Base-by-base conservation (phyloP, 1,140 invertebrate species). In the Pseudachorutes palmiensis region DNA sequence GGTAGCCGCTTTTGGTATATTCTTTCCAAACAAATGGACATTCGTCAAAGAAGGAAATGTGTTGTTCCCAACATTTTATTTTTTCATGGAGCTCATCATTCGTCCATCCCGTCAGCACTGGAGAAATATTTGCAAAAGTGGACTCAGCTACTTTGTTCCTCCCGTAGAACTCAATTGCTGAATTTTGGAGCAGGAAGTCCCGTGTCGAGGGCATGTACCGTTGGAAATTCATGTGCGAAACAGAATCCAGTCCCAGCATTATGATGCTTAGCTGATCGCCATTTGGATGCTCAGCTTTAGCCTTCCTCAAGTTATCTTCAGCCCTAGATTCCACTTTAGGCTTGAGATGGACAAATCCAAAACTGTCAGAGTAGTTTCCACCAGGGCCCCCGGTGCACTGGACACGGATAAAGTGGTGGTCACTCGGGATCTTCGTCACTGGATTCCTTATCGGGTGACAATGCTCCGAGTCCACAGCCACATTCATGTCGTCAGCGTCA, bases 1-100 rank as follows among this genome's bases (percentile, higher is more conserved):
- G 82, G 75, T 88, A 93, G 1, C 87, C 87, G 9, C 82, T 36
- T 28, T 86, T 76, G 66, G 83, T 82, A 74, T 83, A 93, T 66
- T 83, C 81, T 62, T 88, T 85, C 91, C 91, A 94, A 12, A 93
- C 80, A 69, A 91, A 87, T 0, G 86, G 84, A 74, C 90, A 92
- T 48, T 41, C 36, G 5, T 41, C 36, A 9, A 19, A 41, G 36
- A 19, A 19, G 19, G 19, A 41, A 41, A 9, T 41, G 36, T 41
- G 19, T 41, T 5, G 36, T 41, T 19, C 5, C 36, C 19, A 5
- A 41, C 36, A 41, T 9, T 9, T 9, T 19, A n/a, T n/a, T n/a
- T n/a, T n/a, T n/a, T n/a, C n/a, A n/a, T n/a, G n/a, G n/a, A n/a
- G n/a, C n/a, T n/a, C n/a, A n/a, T n/a, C n/a, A n/a, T n/a, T n/a